phyloP scores from a whole-genome alignment of 1,140 invertebrate species.

The Camponotus pennsylvanicus region DNA sequence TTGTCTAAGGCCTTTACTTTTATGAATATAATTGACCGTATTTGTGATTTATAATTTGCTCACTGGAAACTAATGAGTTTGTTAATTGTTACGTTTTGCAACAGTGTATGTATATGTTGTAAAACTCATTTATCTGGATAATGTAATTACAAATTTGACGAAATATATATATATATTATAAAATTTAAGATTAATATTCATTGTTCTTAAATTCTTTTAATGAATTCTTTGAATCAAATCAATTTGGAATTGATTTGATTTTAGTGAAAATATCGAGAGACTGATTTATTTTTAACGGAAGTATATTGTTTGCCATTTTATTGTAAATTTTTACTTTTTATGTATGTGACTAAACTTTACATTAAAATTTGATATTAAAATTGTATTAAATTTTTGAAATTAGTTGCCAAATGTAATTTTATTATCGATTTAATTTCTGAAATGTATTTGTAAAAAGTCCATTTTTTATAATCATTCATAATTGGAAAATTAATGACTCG shows the following conservation, averaged over 20 bases:
- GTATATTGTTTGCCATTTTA: neutral
- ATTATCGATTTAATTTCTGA: neutral
- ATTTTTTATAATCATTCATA: neutral
- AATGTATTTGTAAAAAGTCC: neutral
- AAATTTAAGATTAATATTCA: neutral
- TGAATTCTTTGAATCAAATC: neutral
- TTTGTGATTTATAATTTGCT: neutral
- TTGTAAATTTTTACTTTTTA: neutral
- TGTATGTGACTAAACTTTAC: neutral
- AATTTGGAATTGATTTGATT: neutral
- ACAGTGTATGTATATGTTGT: neutral
- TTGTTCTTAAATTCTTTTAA: neutral
- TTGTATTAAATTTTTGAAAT: neutral
- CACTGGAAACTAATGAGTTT: neutral
- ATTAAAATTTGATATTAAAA: conserved; percentile 2
- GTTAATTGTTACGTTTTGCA: neutral
- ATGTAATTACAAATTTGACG: neutral
- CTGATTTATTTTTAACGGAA: too few relatives aligned
- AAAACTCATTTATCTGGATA: neutral
- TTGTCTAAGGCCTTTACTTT: conserved; percentile 12
- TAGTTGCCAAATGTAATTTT: neutral
- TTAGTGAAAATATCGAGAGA: neutral
- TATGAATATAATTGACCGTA: neutral
- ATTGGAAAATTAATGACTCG: neutral
- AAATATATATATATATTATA: too few relatives aligned